A percentile compares a stretch with the other conserved stretches of the same genome.
phyloP scores from a whole-genome alignment of 2,113 vertebrate species.

The Apaloderma vittatum region DNA sequence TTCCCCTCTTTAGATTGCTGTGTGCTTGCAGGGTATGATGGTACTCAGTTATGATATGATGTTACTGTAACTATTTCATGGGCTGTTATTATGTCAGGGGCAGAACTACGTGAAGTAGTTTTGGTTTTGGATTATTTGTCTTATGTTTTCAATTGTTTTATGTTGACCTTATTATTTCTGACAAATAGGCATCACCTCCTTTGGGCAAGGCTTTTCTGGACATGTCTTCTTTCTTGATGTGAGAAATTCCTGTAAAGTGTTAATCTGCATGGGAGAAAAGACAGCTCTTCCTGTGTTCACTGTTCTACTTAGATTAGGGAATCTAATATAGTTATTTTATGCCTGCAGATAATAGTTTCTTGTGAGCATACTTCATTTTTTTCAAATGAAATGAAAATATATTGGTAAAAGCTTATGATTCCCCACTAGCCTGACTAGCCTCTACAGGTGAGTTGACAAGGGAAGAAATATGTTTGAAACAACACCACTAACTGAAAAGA shows the following conservation, averaged over 20 bases:
- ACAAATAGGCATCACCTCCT: background rate
- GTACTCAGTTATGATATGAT: background rate
- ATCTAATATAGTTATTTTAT: background rate
- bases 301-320: background rate
- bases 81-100: background rate
- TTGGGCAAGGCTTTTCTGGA: background rate
- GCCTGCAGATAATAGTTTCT: background rate
- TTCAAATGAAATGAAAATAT: background rate
- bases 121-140: background rate
- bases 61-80: background rate
- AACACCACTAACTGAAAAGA: background rate
- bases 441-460: background rate
- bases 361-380: background rate
- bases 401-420: background rate
- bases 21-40: no score
- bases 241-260: background rate
- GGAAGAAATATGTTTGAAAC: background rate
- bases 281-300: background rate
- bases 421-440: background rate
- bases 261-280: background rate
- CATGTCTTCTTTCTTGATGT: accelerated
- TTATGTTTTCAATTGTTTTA: background rate
- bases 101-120: background rate
- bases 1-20: background rate
- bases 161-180: background rate